These are phyloP conservation scores for Drosophila maculinotata DNA, from an alignment of 2,888 invertebrate genomes.

Conservation along the genomic window DNA sequence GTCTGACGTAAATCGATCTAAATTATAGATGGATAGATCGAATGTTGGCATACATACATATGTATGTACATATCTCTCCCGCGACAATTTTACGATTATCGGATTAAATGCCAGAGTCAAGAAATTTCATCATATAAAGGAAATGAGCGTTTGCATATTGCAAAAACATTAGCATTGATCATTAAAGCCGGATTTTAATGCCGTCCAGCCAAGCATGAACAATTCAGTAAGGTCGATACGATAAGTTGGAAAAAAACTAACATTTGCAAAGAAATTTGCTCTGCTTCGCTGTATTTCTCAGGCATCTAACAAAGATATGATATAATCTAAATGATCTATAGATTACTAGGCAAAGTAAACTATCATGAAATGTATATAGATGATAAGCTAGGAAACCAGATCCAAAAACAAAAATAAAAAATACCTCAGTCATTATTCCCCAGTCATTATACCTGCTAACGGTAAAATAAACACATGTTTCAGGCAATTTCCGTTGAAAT, in stretches of 20 bases:
- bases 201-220: conserved; percentile 19
- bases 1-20: conserved; percentile 29
- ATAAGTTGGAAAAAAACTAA: neutral
- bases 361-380: neutral
- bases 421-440: conserved; percentile 10
- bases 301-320: conserved; percentile 12
- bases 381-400: conserved; percentile 1
- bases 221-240: conserved; percentile 18
- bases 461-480: conserved; percentile 21
- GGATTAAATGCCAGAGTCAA: neutral
- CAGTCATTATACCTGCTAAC: neutral
- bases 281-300: neutral
- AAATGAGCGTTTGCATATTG: conserved; percentile 1
- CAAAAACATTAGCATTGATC: conserved; percentile 19
- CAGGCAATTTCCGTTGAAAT: neutral
- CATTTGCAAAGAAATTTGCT: neutral
- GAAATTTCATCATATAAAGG: conserved; percentile 1
- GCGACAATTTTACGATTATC: neutral
- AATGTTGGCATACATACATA: neutral
- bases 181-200: conserved; percentile 8
- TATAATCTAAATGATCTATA: conserved; percentile 20
- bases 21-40: no score
- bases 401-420: neutral
- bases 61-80: neutral
- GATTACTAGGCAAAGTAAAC: conserved; percentile 1